phyloP scores from a whole-genome alignment of 1,140 invertebrate genomes.

The Drosophila bipectinata region DNA sequence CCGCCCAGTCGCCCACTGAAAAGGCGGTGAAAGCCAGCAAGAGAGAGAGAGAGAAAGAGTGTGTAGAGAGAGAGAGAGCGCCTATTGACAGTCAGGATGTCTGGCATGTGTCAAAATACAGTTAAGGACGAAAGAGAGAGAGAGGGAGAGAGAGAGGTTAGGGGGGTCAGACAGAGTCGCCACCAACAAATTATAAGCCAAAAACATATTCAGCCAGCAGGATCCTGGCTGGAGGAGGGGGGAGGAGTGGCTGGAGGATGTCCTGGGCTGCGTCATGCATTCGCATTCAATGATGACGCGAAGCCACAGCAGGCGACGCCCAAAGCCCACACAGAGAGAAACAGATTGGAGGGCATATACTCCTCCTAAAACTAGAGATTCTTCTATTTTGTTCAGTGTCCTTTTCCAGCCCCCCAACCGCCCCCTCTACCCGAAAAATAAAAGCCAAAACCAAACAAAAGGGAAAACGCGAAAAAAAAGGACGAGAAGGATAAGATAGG shows the following conservation, averaged over 20 bases:
- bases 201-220: conserved; percentile 26
- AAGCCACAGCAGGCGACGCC: conserved; percentile 50
- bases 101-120: conserved; percentile 67
- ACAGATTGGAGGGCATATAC: not conserved
- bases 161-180: conserved; percentile 13
- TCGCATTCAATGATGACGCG: conserved; percentile 44
- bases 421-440: not conserved
- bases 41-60: not conserved
- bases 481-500: conserved; percentile 17
- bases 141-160: not conserved
- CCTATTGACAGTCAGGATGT: conserved; percentile 69
- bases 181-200: conserved; percentile 53
- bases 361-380: no score
- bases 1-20: not conserved
- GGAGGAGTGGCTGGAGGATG: no score
- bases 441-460: conserved; percentile 30
- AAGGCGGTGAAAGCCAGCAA: not conserved
- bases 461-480: not conserved
- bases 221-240: not conserved
- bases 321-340: conserved; percentile 31
- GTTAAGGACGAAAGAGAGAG: conserved; percentile 27
- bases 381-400: conserved; percentile 5
- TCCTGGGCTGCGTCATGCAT: not conserved
- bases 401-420: no score
- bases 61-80: not conserved